phyloP scores from a whole-genome alignment of 2,888 invertebrate genomes.

The Caenorhabditis afra region DNA sequence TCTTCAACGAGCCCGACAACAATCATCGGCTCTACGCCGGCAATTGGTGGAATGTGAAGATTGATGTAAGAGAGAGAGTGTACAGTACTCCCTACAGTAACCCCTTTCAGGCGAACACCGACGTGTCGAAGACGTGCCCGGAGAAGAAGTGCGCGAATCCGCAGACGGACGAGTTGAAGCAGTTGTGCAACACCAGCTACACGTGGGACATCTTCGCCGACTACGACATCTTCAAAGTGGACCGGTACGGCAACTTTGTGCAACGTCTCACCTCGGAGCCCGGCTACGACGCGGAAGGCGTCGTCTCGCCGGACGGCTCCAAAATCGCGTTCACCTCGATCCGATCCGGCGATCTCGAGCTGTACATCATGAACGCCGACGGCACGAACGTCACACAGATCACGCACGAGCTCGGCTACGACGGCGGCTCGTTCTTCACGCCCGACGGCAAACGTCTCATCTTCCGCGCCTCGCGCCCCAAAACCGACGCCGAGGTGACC shows the following conservation, averaged over 20 bases:
- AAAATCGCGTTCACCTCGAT: conserved; percentile 76
- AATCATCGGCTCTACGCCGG: conserved; percentile 76
- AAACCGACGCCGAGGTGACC: conserved; percentile 67
- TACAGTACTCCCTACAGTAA: neutral
- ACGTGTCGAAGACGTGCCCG: conserved; percentile 72
- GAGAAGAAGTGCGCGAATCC: conserved; percentile 68
- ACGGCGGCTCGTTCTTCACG: conserved; percentile 79
- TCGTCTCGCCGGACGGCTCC: conserved; percentile 71
- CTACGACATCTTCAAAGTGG: conserved; percentile 75
- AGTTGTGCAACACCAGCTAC: conserved; percentile 73
- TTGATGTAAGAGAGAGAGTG: conserved; percentile 21
- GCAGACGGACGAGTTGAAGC: conserved; percentile 59
- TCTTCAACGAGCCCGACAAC: conserved; percentile 73
- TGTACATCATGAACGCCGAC: conserved; percentile 75
- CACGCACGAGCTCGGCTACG: conserved; percentile 74
- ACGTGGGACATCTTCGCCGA: conserved; percentile 77
- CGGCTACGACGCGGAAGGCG: conserved; percentile 77
- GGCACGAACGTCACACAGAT: conserved; percentile 71
- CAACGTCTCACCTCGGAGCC: conserved; percentile 69
- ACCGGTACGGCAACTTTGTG: conserved; percentile 76
- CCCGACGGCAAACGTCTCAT: conserved; percentile 76
- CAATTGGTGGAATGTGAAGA: conserved; percentile 72
- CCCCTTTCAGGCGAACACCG: conserved; percentile 31
- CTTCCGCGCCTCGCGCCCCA: conserved; percentile 76
- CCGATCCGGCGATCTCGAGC: conserved; percentile 73